Evolutionary conservation across 2,113 vertebrate genomes (phyloP).

Genomic region (Indri indri): DNA sequence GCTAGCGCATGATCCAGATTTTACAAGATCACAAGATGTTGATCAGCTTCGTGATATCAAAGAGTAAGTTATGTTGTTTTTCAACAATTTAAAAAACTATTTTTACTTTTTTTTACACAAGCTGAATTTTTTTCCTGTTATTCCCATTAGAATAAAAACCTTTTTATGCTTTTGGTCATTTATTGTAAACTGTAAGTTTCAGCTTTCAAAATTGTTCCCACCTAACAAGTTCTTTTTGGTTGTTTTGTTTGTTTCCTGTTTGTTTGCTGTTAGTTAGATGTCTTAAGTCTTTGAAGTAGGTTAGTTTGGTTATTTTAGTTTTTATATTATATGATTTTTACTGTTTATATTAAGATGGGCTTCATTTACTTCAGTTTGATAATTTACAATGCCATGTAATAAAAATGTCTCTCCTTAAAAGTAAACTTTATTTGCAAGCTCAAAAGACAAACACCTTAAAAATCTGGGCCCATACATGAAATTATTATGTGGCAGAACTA

Average conservation of each 20-base stretch:
- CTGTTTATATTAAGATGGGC: neutral
- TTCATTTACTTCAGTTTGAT: neutral
- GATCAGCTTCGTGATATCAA: slow-evolving; percentile 99
- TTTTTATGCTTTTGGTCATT: neutral
- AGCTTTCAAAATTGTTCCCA: neutral
- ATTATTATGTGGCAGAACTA: neutral
- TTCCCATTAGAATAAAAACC: slow-evolving; percentile 25
- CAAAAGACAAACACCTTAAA: neutral
- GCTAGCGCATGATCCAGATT: slow-evolving; percentile 98
- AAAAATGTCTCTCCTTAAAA: neutral
- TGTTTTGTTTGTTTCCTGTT: neutral
- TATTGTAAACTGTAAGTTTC: neutral
- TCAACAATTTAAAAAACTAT: slow-evolving; percentile 20
- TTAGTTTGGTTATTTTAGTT: slow-evolving; percentile 15
- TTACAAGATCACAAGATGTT: slow-evolving; percentile 98
- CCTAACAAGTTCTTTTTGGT: neutral
- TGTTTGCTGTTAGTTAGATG: neutral
- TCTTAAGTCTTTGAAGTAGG: neutral
- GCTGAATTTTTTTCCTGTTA: neutral
- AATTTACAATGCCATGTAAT: neutral
- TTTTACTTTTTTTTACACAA: slow-evolving; percentile 8
- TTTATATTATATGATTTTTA: neutral
- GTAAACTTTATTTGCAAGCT: neutral
- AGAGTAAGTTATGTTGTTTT: slow-evolving; percentile 90
- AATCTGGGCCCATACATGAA: neutral